Evolutionary conservation across 2,888 invertebrate species (phyloP).

Genomic region (Agrenia bidenticulata): DNA sequence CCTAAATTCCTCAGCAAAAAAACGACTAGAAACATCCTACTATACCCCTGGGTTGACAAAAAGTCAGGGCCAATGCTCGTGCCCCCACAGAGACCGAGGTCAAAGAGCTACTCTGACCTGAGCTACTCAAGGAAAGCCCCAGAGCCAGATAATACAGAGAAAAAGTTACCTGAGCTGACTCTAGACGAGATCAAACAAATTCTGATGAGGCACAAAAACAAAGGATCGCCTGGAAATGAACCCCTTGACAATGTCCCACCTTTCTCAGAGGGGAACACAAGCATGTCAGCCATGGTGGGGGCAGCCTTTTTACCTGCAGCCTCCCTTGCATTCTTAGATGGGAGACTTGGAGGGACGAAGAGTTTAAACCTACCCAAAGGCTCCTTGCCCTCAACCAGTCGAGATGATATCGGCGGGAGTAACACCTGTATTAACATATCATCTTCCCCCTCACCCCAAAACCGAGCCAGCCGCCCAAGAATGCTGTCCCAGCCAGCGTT

Average conservation of each 20-base stretch:
- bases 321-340: conserved; percentile 11
- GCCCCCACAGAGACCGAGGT: conserved; percentile 32
- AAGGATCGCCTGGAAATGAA: background rate
- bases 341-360: conserved; percentile 15
- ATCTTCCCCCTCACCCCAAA: background rate
- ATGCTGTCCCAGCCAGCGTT: conserved; percentile 41
- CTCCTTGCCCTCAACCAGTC: background rate
- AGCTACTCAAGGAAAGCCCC: background rate
- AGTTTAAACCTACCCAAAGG: conserved; percentile 18
- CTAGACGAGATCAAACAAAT: conserved; percentile 39
- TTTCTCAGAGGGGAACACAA: too few species aligned
- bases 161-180: conserved; percentile 38
- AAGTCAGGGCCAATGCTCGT: background rate
- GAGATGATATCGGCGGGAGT: background rate
- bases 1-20: background rate
- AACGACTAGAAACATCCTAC: conserved; percentile 12
- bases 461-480: conserved; percentile 23
- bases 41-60: conserved; percentile 27
- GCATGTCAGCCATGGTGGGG: background rate
- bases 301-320: conserved; percentile 13
- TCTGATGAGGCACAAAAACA: conserved; percentile 9
- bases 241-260: too few species aligned
- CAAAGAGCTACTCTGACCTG: conserved; percentile 37
- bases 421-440: background rate
- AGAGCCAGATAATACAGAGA: conserved; percentile 15